Evolutionary conservation across 1,140 invertebrate genomes (phyloP), one percentile per base, ranked within the genome.

Genomic region (Anthonomus grandis): DNA sequence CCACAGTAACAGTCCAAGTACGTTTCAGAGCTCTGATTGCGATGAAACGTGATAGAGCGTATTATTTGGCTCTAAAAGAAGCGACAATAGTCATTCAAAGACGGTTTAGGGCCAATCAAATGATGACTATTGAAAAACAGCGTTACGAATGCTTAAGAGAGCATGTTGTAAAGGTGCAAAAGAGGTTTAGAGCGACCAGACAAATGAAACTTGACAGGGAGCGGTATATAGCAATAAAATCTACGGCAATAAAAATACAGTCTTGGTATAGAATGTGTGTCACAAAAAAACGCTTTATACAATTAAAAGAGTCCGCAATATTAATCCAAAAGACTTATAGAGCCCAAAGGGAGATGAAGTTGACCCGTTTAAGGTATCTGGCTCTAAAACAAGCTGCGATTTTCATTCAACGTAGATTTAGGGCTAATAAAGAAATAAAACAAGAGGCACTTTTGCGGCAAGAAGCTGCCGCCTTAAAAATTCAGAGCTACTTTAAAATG

Each of bases 231-330:
- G 54, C 56, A 47, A 52, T 70, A 24, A 74, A 67, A 66, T 23
- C 68, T 39, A 68, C 68, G 22, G 53, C 52, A 19, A 27, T 66
- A 6, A 54, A 59, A 18, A 56, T 76, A 12, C 72, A 75, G 68
- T 66, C 27, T 2, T 71, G 72, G 63, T 78, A 74, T 59, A 75
- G 67, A 67, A 66, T 73, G 8, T 68, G 69, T 27, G 73, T 1
- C 13, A 31, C 6, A 67, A n/a, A n/a, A n/a, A n/a, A n/a, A n/a
- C n/a, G n/a, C n/a, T n/a, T n/a, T n/a, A n/a, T n/a, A n/a, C n/a
- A n/a, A n/a, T n/a, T n/a, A n/a, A n/a, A n/a, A n/a, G n/a, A n/a
- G n/a, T n/a, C n/a, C n/a, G n/a, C n/a, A n/a, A n/a, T n/a, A n/a
- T n/a, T n/a, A n/a, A n/a, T n/a, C n/a, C n/a, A n/a, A n/a, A n/a